Evolutionary conservation across 2,888 invertebrate species (phyloP), one percentile per base, ranked within the genome.

Genomic region (Pseudanteris insignis): DNA sequence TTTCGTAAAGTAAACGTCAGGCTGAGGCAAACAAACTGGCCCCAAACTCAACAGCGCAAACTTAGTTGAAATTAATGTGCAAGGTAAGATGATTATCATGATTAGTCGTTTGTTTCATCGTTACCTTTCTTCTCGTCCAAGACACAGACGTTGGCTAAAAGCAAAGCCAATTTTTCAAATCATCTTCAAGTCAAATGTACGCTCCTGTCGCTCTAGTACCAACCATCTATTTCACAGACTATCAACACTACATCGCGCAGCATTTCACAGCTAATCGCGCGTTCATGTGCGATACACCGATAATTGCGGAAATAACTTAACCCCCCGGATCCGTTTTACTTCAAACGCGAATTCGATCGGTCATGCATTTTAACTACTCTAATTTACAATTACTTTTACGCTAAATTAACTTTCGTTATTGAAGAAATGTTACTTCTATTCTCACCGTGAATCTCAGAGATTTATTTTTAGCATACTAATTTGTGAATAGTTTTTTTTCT

Each of bases 101-200:
- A 65, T 53, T 51, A 55, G 65, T 61, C 43, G 51, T 60, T 65
- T 53, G 63, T 66, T 54, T 62, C 65, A 58, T 71, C 60, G 68
- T 77, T 78, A 78, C 78, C 77, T 79, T 79, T 70, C 76, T 77
- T 73, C 73, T 76, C 68, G 72, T 77, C 78, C 77, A 75, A 74
- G 75, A 71, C 70, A 75, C 69, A 71, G 72, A 72, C 73, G 76
- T 75, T 64, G 76, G 77, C 78, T 79, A 73, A 68, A 79, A 78
- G 76, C 76, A 77, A 75, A 76, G 75, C 77, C 75, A 74, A 73
- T n/a, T 18, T 74, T 73, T 70, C 74, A 68, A 71, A 67, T 78
- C 77, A 75, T 71, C 66, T 73, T 69, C 67, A 65, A 68, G 50
- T 46, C 44, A 57, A 29, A 32, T 38, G 32, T 54, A 63, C 62